Percentiles rank a stretch among this genome's conserved stretches.
phyloP scores from a whole-genome alignment of 2,888 invertebrate genomes.

The Allophyes oxyacanthae region DNA sequence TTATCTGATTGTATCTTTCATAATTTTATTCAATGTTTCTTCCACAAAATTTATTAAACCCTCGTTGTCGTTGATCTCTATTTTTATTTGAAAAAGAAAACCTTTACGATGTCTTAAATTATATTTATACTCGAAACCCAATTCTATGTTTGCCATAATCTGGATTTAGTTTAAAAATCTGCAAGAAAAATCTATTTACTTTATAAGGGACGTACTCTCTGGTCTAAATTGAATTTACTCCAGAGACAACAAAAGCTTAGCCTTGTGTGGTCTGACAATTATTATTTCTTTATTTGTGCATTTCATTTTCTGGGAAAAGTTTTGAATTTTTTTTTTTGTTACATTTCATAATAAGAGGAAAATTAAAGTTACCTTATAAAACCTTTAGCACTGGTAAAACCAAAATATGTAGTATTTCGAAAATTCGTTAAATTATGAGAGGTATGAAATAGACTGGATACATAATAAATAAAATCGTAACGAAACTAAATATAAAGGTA shows the following conservation, averaged over 20 bases:
- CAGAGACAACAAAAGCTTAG: conserved; percentile 17
- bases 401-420: too few species aligned
- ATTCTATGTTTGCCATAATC: conserved; percentile 26
- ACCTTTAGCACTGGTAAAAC: too few species aligned
- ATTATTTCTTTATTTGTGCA: not conserved
- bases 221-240: conserved; percentile 15
- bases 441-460: conserved; percentile 48
- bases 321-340: not conserved
- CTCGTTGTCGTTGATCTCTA: too few species aligned
- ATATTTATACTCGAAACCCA: not conserved
- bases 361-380: not conserved
- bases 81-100: too few species aligned
- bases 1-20: too few species aligned
- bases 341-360: not conserved
- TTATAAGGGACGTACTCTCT: conserved; percentile 13
- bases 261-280: conserved; percentile 1
- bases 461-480: too few species aligned
- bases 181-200: conserved; percentile 11
- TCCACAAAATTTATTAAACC: too few species aligned
- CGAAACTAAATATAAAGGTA: too few species aligned
- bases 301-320: not conserved
- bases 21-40: too few species aligned
- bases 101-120: too few species aligned
- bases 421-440: conserved; percentile 43
- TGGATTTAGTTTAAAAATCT: conserved; percentile 12